Evolutionary conservation across 1,140 invertebrate genomes (phyloP), one percentile per base, ranked within the genome.

Genomic region (Pinna nobilis): DNA sequence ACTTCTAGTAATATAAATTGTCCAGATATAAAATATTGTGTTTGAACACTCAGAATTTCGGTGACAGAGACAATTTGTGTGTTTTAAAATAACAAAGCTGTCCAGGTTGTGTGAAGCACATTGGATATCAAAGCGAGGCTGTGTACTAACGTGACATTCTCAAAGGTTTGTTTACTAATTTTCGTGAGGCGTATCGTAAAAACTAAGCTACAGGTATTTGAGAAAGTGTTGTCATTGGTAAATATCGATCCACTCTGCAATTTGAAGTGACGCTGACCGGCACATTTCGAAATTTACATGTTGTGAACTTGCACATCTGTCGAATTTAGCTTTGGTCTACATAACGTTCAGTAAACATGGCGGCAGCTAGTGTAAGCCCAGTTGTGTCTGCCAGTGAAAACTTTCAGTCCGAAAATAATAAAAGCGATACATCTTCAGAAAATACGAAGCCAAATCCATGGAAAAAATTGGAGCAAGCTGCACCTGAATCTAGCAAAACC

Each of bases 91-190:
- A 51, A 41, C n/a, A 6, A 37, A 51, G 15, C 63, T n/a, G 55
- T 63, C 47, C 25, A 61, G 32, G 39, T 32, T 50, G 37, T 25
- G 60, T 63, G 44, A 47, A 44, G 18, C 32, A 37, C 39, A 47
- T 2, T n/a, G 53, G 35, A 57, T 57, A 33, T 61, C 57, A 70
- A 70, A 70, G 41, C 67, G 67, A 70, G 67, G 67, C 67, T 70
- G 28, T 70, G 53, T 68, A 49, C 53, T 68, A 25, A 35, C 49
- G 51, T 53, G 49, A 67, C 49, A 37, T 67, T 67, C 51, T 37
- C n/a, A n/a, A n/a, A n/a, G 33, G 37, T 61, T 61, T 61, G 59
- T 37, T 39, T 41, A 61, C 37, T 39, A 37, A 28, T 61, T 61
- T 37, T 39, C 23, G 41, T 37, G 47, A 57, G 39, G 51, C 57